A percentile compares a stretch with the other conserved stretches of the same genome.
phyloP scores from a whole-genome alignment of 2,113 vertebrate species.

The Ciconia boyciana region DNA sequence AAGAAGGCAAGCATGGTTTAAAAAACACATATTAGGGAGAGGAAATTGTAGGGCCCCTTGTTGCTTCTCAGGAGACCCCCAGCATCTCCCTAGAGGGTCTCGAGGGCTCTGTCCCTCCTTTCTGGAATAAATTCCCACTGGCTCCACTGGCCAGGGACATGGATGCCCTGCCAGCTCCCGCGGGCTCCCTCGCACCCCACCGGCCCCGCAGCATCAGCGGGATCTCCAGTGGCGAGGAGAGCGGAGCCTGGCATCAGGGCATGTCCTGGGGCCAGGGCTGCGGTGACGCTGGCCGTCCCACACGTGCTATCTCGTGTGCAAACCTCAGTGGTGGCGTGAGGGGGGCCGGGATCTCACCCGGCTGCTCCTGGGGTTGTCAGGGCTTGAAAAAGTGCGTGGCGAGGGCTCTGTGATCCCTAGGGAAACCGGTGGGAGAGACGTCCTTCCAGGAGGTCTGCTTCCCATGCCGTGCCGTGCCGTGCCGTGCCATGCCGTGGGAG shows the following conservation, averaged over 20 bases:
- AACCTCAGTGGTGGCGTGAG: rapidly evolving
- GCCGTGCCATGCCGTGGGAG: not conserved
- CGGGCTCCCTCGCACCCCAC: not conserved
- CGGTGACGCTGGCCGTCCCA: rapidly evolving
- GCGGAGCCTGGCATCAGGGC: not conserved
- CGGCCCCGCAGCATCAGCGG: not conserved
- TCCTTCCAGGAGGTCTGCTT: not conserved
- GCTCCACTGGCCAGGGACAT: not conserved
- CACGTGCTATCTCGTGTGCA: rapidly evolving
- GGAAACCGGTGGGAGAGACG: not conserved
- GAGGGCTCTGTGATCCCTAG: not conserved
- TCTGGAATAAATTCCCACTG: not conserved
- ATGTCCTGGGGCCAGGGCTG: not conserved
- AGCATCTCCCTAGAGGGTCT: not conserved
- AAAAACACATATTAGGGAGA: not conserved
- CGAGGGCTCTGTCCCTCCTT: not conserved
- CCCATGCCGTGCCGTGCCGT: rapidly evolving
- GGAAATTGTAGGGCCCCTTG: not conserved
- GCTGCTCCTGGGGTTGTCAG: not conserved
- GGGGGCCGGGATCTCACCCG: not conserved
- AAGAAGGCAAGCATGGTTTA: not conserved
- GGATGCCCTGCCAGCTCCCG: not conserved
- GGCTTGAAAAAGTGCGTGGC: not conserved
- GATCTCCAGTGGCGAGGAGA: not conserved
- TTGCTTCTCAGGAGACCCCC: not conserved